Conservation (phyloP, 2,797 vertebrate species). For the Morus bassanus region DNA sequence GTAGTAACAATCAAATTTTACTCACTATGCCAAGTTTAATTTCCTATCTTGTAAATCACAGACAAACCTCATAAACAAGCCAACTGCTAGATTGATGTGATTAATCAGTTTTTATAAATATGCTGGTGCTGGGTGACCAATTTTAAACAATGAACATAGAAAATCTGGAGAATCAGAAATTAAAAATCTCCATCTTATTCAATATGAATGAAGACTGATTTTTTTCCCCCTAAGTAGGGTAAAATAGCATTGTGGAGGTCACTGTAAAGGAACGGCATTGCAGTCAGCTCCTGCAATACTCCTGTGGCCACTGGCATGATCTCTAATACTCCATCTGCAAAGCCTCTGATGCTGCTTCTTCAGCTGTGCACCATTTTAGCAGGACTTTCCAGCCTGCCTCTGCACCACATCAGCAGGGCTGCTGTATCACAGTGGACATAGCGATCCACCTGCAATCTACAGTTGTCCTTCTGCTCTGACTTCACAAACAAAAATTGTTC, state of each 20-base stretch:
- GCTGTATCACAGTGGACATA: background rate
- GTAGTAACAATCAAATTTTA: conserved; percentile 13
- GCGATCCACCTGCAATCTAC: background rate
- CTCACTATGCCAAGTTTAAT: background rate
- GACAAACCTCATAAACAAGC: background rate
- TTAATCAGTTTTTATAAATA: conserved; percentile 28
- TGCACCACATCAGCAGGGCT: background rate
- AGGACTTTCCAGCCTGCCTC: background rate
- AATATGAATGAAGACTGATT: background rate
- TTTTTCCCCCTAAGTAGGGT: background rate
- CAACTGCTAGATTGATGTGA: background rate
- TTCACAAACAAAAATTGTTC: background rate
- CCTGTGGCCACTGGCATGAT: background rate
- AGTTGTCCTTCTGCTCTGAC: background rate
- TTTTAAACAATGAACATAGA: background rate
- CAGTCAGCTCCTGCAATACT: background rate
- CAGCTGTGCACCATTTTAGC: background rate
- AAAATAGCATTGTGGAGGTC: background rate
- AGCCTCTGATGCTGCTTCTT: background rate
- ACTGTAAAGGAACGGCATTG: background rate
- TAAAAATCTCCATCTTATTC: background rate
- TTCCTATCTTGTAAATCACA: conserved; percentile 23
- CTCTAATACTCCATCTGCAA: background rate
- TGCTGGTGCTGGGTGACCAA: background rate
- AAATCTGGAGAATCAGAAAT: background rate